These are phyloP conservation scores for Hemibagrus wyckioides DNA, from an alignment of 2,113 vertebrate species.

Conservation along the genomic window DNA sequence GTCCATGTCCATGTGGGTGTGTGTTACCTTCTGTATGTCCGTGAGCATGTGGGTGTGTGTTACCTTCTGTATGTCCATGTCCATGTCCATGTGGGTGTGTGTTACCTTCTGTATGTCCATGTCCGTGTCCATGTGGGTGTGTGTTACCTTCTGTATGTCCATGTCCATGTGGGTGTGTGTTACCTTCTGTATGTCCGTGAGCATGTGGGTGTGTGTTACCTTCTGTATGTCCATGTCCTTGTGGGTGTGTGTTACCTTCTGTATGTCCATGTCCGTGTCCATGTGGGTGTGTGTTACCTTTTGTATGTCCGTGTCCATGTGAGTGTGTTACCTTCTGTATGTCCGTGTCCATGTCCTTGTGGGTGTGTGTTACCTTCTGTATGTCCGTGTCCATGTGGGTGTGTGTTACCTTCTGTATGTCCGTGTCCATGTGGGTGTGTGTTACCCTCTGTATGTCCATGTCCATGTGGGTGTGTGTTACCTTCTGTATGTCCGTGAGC, in stretches of 20 bases:
- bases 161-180: not conserved
- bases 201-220: not conserved
- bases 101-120: not conserved
- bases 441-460: not conserved
- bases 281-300: not conserved
- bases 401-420: not conserved
- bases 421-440: not conserved
- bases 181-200: slow-evolving; percentile 7
- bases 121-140: too few species aligned
- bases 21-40: not conserved
- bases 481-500: not conserved
- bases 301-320: not conserved
- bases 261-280: too few species aligned
- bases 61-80: not conserved
- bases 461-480: not conserved
- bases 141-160: not conserved
- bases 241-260: not conserved
- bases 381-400: too few species aligned
- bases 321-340: not conserved
- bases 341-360: too few species aligned
- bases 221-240: not conserved
- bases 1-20: too few species aligned
- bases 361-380: not conserved
- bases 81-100: not conserved
- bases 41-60: too few species aligned